Conservation (phyloP, 2,113 vertebrate species). For the Todiramphus saurophagus region DNA sequence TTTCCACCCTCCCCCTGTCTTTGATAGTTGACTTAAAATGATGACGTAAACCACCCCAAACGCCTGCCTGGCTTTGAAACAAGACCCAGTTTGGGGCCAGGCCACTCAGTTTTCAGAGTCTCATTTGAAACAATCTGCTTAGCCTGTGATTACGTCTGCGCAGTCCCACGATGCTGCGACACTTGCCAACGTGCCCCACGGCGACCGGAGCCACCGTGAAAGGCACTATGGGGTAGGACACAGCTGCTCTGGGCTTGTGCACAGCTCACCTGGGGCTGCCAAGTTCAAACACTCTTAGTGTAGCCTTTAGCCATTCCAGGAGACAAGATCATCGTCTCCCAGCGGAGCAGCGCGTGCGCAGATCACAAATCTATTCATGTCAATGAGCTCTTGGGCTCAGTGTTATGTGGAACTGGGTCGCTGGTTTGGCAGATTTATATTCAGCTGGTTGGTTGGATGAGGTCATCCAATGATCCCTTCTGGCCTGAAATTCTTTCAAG, state of each 20-base stretch:
- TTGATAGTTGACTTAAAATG: neutral
- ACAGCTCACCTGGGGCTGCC: neutral
- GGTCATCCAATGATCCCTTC: neutral
- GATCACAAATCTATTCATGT: neutral
- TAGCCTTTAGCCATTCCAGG: neutral
- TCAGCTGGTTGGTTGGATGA: neutral
- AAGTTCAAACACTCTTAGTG: neutral
- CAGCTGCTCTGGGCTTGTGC: fast-evolving
- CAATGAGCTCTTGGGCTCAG: neutral
- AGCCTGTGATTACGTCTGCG: neutral
- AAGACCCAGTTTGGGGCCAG: neutral
- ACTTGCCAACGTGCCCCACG: fast-evolving
- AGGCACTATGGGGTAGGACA: neutral
- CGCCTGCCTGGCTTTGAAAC: neutral
- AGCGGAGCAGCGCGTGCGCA: neutral
- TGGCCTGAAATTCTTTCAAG: neutral
- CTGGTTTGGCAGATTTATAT: neutral
- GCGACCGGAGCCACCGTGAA: neutral
- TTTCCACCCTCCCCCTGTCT: neutral
- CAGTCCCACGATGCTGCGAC: neutral
- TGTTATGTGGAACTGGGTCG: neutral
- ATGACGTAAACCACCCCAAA: neutral
- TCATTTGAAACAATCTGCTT: neutral
- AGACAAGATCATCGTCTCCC: neutral
- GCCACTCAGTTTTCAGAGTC: neutral